These are phyloP conservation scores for Cyclina sinensis DNA, from an alignment of 1,140 invertebrate genomes.

Conservation along the genomic window DNA sequence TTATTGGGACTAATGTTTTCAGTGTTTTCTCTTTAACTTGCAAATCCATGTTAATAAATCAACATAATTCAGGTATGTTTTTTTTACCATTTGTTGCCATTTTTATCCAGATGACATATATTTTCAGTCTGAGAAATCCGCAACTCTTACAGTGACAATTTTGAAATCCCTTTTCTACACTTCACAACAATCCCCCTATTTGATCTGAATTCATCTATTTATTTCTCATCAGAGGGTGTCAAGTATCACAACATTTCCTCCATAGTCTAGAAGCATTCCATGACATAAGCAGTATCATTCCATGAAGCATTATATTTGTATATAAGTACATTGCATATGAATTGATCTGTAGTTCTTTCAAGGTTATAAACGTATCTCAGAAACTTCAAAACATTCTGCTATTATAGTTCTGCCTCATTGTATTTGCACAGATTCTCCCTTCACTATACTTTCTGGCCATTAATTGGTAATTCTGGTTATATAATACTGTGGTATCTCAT, in stretches of 20 bases:
- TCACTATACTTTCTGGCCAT: too few species aligned
- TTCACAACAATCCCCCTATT: too few species aligned
- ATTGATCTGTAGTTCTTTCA: neutral
- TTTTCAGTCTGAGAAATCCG: slow-evolving; percentile 6
- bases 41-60: slow-evolving; percentile 8
- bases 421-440: too few species aligned
- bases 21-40: neutral
- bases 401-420: too few species aligned
- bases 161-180: neutral
- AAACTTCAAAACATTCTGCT: slow-evolving; percentile 23
- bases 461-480: too few species aligned
- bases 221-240: neutral
- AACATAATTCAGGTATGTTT: neutral
- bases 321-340: neutral
- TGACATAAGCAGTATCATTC: slow-evolving; percentile 45
- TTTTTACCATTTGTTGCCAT: neutral
- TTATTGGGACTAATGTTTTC: neutral
- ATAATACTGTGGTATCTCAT: too few species aligned
- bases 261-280: slow-evolving; percentile 39
- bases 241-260: neutral
- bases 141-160: neutral
- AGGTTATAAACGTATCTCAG: neutral
- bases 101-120: neutral
- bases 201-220: slow-evolving; percentile 19
- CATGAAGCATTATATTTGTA: slow-evolving; percentile 30